Base-by-base conservation (phyloP, 2,113 vertebrate genomes). In the Trematocara marginatum region DNA sequence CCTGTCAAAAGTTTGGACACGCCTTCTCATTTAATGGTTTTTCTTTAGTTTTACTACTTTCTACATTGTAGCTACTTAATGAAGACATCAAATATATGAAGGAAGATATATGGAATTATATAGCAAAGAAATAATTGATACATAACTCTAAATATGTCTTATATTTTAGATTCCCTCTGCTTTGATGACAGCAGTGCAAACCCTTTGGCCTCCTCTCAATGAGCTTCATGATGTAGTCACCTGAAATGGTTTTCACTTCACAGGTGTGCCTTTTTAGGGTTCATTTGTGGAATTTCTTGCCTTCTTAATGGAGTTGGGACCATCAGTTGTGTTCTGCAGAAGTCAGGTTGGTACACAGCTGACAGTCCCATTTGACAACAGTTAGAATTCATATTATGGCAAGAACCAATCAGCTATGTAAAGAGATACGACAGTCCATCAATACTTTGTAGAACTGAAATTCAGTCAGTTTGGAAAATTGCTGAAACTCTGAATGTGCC, bases 361-460 rank as follows among this genome's bases (percentile, higher is more conserved):
- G 57, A 59, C 57, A 34, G 56, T 3, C 56, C 56, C 1, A 61
- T 61, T 61, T 61, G 57, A 61, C 57, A 34, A 34, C 15, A 34
- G 29, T 18, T 34, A 34, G 29, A 34, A 61, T 18, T 61, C 8
- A 0, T 34, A 61, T 34, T 61, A 61, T 34, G 3, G 29, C 5
- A 61, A 34, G 57, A 34, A 61, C 29, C 8, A 18, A 34, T 34
- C 29, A 34, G 29, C 29, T 0, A 18, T 0, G 57, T 59, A 59
- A 59, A 59, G 29, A 61, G 0, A 59, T 1, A 18, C 1, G 0
- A 10, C 29, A 0, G 15, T 61, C 29, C 29, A 18, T 61, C 8
- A 34, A 34, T 34, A 34, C 29, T 61, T 61, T 61, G 57, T 18
- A 61, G 57, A 18, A 61, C 0, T 61, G 57, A 34, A 61, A 15